phyloP scores from a whole-genome alignment of 2,113 vertebrate genomes.

The Notarius lentiginosus region DNA sequence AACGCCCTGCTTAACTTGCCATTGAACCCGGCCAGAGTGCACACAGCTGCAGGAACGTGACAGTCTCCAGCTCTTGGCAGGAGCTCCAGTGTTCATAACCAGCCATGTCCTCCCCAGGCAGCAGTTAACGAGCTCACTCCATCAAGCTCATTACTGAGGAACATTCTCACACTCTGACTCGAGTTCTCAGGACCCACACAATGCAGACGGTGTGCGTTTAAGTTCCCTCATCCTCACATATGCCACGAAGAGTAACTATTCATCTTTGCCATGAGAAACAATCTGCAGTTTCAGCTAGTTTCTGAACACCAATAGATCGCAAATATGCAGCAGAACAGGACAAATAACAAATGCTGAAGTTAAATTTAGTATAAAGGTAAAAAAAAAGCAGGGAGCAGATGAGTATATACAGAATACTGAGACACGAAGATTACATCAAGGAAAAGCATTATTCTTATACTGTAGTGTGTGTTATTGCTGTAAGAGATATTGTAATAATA shows the following conservation, averaged over 20 bases:
- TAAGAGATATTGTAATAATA: neutral
- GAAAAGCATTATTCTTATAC: neutral
- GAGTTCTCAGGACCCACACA: conserved; percentile 22
- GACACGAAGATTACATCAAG: neutral
- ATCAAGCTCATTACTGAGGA: conserved; percentile 76
- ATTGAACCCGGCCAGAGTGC: conserved; percentile 45
- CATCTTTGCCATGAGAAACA: neutral
- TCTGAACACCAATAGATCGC: neutral
- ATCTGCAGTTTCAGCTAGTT: conserved; percentile 5
- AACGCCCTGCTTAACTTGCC: conserved; percentile 57
- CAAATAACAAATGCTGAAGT: neutral
- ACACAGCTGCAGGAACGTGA: conserved; percentile 66
- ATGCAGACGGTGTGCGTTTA: conserved; percentile 24
- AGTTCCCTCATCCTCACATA: neutral
- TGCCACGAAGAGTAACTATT: neutral
- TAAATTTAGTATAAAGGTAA: neutral
- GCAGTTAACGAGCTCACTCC: conserved; percentile 75
- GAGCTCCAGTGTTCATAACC: conserved; percentile 63
- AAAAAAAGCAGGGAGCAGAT: neutral
- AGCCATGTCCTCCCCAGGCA: conserved; percentile 78
- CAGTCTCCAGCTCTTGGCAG: conserved; percentile 69
- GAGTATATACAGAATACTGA: neutral
- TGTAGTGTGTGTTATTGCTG: neutral
- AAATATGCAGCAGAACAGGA: neutral
- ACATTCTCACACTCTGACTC: conserved; percentile 59